A percentile compares a stretch with the other conserved stretches of the same genome.
phyloP scores from a whole-genome alignment of 2,888 invertebrate genomes.

The Eupithecia subfuscata region DNA sequence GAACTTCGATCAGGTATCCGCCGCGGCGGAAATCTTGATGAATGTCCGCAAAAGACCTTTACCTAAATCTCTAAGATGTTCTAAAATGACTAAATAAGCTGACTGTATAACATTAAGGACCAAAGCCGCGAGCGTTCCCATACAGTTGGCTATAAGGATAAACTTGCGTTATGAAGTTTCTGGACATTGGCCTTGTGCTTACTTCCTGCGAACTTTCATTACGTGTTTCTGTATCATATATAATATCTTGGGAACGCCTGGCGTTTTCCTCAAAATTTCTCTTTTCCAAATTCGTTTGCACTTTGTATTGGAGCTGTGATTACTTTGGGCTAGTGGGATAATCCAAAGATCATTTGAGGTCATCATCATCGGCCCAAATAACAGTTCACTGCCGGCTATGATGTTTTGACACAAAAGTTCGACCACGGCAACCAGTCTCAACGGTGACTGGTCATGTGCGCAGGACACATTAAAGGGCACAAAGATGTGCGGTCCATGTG shows the following conservation, averaged over 20 bases:
- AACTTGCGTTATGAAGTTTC: conserved; percentile 13
- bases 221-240: conserved; percentile 1
- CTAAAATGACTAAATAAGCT: not conserved
- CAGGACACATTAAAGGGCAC: too few species aligned
- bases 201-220: conserved; percentile 15
- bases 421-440: too few species aligned
- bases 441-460: too few species aligned
- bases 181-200: conserved; percentile 18
- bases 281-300: conserved; percentile 3
- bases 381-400: not conserved
- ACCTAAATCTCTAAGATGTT: too few species aligned
- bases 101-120: not conserved
- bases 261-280: conserved; percentile 3
- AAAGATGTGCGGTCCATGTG: too few species aligned
- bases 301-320: conserved; percentile 4
- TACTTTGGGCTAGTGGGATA: not conserved
- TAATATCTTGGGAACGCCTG: not conserved
- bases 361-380: not conserved
- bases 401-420: not conserved
- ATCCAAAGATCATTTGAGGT: not conserved
- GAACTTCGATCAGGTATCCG: too few species aligned
- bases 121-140: not conserved
- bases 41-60: too few species aligned
- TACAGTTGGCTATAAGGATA: conserved; percentile 8
- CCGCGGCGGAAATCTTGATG: too few species aligned